Percentiles rank a stretch among this genome's conserved stretches.
These are phyloP conservation scores for Meganola albula DNA, from an alignment of 2,888 invertebrate genomes.

Conservation along the genomic window DNA sequence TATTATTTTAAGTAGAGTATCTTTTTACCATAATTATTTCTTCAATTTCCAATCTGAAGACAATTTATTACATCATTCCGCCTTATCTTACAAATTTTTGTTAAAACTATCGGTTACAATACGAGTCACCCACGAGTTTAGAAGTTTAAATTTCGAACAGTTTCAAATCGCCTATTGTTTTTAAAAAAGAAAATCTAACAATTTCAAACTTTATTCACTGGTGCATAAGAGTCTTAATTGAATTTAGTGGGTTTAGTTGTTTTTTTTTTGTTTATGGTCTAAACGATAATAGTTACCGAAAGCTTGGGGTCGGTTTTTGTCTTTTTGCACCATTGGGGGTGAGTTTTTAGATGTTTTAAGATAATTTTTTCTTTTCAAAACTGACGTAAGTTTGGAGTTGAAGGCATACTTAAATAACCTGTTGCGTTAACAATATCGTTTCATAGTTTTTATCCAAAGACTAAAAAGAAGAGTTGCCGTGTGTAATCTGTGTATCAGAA, in stretches of 20 bases:
- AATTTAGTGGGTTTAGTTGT: conserved; percentile 9
- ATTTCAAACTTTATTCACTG: neutral
- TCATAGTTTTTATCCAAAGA: too few relatives aligned
- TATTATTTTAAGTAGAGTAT: too few relatives aligned
- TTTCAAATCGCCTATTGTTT: neutral
- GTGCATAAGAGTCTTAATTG: conserved; percentile 11
- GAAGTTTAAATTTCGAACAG: conserved; percentile 13
- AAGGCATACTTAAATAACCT: too few relatives aligned
- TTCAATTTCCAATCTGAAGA: conserved; percentile 9
- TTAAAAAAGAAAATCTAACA: conserved; percentile 6
- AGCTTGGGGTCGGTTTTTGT: conserved; percentile 23
- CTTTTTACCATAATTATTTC: too few relatives aligned
- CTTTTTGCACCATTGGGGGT: conserved; percentile 28
- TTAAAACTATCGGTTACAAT: conserved; percentile 30
- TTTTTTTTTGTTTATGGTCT: conserved; percentile 26
- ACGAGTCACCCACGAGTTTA: conserved; percentile 13
- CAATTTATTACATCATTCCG: conserved; percentile 8
- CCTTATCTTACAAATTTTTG: conserved; percentile 23
- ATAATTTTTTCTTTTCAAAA: conserved; percentile 26
- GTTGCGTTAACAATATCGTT: too few relatives aligned
- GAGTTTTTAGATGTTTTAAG: conserved; percentile 28
- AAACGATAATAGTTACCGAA: conserved; percentile 29
- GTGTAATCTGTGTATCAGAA: too few relatives aligned
- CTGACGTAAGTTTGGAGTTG: too few relatives aligned
- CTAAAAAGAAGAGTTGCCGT: too few relatives aligned